Percentiles rank a stretch among this genome's conserved stretches.
Evolutionary conservation across 2,888 invertebrate species (phyloP).

Genomic region (Amorpha juglandis): DNA sequence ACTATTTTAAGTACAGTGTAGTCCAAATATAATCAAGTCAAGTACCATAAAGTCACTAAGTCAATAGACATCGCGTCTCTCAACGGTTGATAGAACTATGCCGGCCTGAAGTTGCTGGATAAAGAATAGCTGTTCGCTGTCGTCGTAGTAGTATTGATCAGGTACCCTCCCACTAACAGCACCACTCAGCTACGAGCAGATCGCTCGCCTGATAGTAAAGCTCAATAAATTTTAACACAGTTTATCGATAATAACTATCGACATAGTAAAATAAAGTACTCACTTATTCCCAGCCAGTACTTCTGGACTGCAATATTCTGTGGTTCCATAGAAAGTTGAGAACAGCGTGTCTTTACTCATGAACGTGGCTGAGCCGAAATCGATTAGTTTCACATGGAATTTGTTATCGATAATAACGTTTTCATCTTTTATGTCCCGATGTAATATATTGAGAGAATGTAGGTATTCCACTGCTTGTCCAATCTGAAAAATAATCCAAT

Average conservation of each 20-base stretch:
- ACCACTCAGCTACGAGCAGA: no score
- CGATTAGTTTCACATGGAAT: conserved; percentile 89
- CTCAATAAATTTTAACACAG: not conserved
- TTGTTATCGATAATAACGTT: conserved; percentile 89
- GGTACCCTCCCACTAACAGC: no score
- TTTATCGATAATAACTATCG: not conserved
- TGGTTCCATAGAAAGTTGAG: conserved; percentile 90
- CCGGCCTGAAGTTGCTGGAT: no score
- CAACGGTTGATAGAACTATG: no score
- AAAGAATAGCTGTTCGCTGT: no score
- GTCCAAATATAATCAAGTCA: no score
- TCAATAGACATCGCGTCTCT: no score
- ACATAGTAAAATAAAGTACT: conserved; percentile 43
- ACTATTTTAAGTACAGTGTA: no score
- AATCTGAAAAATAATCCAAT: conserved; percentile 72
- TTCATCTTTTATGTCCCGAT: conserved; percentile 91
- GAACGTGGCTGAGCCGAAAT: conserved; percentile 90
- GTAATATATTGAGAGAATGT: conserved; percentile 87
- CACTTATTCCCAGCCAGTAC: conserved; percentile 88
- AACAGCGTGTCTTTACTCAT: conserved; percentile 86
- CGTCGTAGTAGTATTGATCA: no score
- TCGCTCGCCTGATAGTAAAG: no score
- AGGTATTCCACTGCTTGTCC: conserved; percentile 88
- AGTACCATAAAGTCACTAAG: no score
- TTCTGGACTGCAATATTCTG: conserved; percentile 91